A percentile compares a stretch with the other conserved stretches of the same genome.
These are phyloP conservation scores for Notothenia coriiceps DNA, from an alignment of 2,113 vertebrate species.

Conservation along the genomic window DNA sequence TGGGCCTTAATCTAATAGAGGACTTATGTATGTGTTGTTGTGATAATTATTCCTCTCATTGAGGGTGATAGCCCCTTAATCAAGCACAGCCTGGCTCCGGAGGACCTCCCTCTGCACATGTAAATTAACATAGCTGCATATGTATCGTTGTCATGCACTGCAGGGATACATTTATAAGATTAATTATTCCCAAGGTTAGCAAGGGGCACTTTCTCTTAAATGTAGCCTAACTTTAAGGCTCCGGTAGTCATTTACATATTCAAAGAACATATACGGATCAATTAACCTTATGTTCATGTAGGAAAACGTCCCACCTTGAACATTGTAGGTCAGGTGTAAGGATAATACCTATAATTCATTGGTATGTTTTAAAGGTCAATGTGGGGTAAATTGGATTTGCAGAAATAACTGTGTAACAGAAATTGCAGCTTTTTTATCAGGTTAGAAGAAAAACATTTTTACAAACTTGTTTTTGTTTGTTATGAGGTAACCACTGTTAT, in stretches of 20 bases:
- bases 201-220: conserved; percentile 53
- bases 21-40: conserved; percentile 76
- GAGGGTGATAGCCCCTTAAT: conserved; percentile 77
- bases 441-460: background rate
- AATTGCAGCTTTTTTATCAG: background rate
- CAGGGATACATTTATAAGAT: conserved; percentile 41
- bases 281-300: conserved; percentile 30
- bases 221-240: conserved; percentile 49
- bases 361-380: conserved; percentile 27
- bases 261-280: conserved; percentile 28
- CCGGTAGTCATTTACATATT: conserved; percentile 14
- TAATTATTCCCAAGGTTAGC: conserved; percentile 52
- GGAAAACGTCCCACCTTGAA: conserved; percentile 15
- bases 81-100: conserved; percentile 57
- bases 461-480: background rate
- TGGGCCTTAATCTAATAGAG: conserved; percentile 74
- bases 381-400: background rate
- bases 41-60: conserved; percentile 79
- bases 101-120: conserved; percentile 56
- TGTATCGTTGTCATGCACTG: conserved; percentile 42
- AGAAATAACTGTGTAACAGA: background rate
- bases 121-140: conserved; percentile 69
- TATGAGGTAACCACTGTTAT: background rate
- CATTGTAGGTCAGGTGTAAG: background rate
- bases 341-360: background rate